These are phyloP conservation scores for Meloidogyne exigua DNA, from an alignment of 1,140 invertebrate genomes.

Conservation along the genomic window DNA sequence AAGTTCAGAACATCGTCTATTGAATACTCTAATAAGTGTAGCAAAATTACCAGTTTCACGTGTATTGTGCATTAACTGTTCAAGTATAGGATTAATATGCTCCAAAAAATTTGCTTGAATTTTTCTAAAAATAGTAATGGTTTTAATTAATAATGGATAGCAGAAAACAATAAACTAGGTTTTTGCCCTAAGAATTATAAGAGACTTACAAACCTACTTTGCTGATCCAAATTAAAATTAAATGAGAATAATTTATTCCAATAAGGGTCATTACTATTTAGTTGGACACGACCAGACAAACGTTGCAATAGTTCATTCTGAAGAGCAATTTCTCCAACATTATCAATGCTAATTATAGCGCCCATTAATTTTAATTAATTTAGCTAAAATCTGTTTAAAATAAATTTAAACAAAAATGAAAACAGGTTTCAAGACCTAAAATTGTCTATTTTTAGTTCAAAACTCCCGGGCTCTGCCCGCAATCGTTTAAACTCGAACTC, in stretches of 20 bases:
- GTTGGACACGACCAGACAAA: conserved; percentile 76
- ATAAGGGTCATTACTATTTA: conserved; percentile 83
- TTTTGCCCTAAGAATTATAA: neutral
- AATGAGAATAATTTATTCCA: conserved; percentile 90
- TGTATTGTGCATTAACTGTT: conserved; percentile 77
- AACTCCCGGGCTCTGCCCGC: too few relatives aligned
- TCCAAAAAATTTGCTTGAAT: conserved; percentile 79
- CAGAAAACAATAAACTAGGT: neutral
- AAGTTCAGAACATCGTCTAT: conserved; percentile 76
- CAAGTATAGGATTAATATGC: conserved; percentile 73
- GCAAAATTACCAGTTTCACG: conserved; percentile 80
- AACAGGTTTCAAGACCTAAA: too few relatives aligned
- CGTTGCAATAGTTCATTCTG: conserved; percentile 77
- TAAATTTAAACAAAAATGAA: neutral
- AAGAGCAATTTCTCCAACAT: conserved; percentile 73
- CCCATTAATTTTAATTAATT: conserved; percentile 72
- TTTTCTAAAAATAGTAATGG: conserved; percentile 67
- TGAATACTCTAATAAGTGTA: conserved; percentile 79
- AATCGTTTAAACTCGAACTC: too few relatives aligned
- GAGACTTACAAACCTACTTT: conserved; percentile 39
- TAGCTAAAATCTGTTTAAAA: neutral
- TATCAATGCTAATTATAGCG: conserved; percentile 74
- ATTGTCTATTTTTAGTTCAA: too few relatives aligned
- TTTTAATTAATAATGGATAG: neutral
- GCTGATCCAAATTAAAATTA: conserved; percentile 71